A percentile compares a stretch with the other conserved stretches of the same genome.
These are phyloP conservation scores for Macropodus opercularis DNA, from an alignment of 2,797 vertebrate species.

Conservation along the genomic window DNA sequence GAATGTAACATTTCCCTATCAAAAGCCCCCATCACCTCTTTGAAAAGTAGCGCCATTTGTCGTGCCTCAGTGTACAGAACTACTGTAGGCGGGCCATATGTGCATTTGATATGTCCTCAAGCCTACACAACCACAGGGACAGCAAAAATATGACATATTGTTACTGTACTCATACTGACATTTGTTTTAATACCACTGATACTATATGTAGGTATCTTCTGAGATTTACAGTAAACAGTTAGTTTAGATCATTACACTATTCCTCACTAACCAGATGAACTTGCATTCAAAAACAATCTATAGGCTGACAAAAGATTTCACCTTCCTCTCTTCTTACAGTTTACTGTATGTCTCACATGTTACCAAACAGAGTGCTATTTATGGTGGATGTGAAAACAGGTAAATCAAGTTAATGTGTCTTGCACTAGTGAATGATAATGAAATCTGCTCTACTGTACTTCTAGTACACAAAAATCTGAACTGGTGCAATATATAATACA, in stretches of 20 bases:
- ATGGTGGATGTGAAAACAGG: too few relatives aligned
- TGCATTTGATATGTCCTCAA: conserved; percentile 18
- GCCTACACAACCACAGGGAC: not conserved
- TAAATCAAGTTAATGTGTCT: too few relatives aligned
- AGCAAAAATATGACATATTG: not conserved
- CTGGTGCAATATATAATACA: too few relatives aligned
- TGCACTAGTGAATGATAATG: too few relatives aligned
- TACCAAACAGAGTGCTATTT: too few relatives aligned
- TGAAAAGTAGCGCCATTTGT: conserved; percentile 21
- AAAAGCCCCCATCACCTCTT: conserved; percentile 11
- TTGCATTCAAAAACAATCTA: too few relatives aligned
- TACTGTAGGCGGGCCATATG: not conserved
- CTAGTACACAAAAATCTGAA: too few relatives aligned
- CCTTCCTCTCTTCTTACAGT: too few relatives aligned
- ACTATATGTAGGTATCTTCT: not conserved
- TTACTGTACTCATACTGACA: not conserved
- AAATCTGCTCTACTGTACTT: too few relatives aligned
- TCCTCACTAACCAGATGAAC: too few relatives aligned
- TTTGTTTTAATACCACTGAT: not conserved
- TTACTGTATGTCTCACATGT: too few relatives aligned
- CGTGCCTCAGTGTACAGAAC: not conserved
- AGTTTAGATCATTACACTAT: not conserved
- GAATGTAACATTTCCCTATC: conserved; percentile 22
- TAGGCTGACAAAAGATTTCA: too few relatives aligned
- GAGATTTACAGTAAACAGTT: not conserved